Evolutionary conservation across 2,888 invertebrate genomes (phyloP).

Genomic region (Conomelus anceps): DNA sequence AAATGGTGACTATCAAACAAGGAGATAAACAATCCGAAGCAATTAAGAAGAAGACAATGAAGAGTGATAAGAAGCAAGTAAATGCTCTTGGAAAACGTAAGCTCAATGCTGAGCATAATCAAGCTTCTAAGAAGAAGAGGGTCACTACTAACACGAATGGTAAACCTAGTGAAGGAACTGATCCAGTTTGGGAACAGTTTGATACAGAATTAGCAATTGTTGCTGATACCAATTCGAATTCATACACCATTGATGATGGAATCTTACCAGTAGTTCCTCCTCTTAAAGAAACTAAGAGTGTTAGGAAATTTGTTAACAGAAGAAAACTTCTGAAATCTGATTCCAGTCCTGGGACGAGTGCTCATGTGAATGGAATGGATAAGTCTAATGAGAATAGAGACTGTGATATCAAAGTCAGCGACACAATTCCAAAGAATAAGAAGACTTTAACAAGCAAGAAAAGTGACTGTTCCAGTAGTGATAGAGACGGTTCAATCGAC

Average conservation of each 20-base stretch:
- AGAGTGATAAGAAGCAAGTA: neutral
- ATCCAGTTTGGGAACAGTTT: neutral
- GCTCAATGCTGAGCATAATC: neutral
- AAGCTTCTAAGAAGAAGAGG: neutral
- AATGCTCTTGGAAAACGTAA: slow-evolving; percentile 5
- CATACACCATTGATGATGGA: slow-evolving; percentile 16
- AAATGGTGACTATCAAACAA: slow-evolving; percentile 22
- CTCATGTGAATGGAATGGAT: neutral
- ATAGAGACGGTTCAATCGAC: slow-evolving; percentile 21
- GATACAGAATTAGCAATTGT: neutral
- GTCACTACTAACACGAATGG: neutral
- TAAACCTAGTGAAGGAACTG: neutral
- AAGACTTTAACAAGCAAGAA: neutral
- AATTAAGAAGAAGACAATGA: slow-evolving; percentile 25
- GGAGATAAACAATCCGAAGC: slow-evolving; percentile 34
- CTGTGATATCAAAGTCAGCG: neutral
- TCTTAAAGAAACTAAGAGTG: slow-evolving; percentile 14
- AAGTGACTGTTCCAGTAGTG: neutral
- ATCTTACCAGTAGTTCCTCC: neutral
- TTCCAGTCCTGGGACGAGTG: neutral
- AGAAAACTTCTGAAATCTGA: slow-evolving; percentile 15
- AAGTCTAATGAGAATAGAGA: neutral
- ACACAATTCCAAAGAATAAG: neutral
- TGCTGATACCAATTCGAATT: too few relatives aligned
- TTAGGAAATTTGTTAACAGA: slow-evolving; percentile 20